Evolutionary conservation across 2,113 vertebrate species (phyloP).

Genomic region (Lucifuga dentata): DNA sequence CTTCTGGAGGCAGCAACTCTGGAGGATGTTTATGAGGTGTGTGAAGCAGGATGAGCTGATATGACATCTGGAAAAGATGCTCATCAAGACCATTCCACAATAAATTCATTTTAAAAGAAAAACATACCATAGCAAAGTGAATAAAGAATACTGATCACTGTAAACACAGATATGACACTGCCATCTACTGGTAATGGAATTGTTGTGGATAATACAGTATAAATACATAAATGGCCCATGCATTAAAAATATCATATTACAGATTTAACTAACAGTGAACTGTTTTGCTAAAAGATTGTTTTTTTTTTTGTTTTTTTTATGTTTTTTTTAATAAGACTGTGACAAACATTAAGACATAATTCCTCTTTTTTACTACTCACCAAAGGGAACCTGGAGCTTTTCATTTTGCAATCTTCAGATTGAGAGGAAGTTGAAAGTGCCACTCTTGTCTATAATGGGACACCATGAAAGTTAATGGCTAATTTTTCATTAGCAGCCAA

Average conservation of each 20-base stretch:
- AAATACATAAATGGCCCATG: not conserved
- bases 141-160: not conserved
- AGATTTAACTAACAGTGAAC: slow-evolving; percentile 1
- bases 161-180: slow-evolving; percentile 20
- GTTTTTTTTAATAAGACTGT: slow-evolving; percentile 27
- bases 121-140: not conserved
- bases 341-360: slow-evolving; percentile 56
- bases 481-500: not conserved
- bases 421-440: slow-evolving; percentile 69
- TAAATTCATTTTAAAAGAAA: not conserved
- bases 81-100: not conserved
- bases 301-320: slow-evolving; percentile 20
- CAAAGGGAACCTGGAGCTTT: slow-evolving; percentile 63
- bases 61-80: not conserved
- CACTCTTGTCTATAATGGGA: slow-evolving; percentile 31
- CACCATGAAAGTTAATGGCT: not conserved
- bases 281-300: not conserved
- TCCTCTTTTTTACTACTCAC: slow-evolving; percentile 73
- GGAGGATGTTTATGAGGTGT: too few species aligned
- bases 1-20: too few species aligned
- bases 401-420: slow-evolving; percentile 76
- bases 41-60: too few species aligned
- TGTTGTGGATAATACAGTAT: not conserved
- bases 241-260: not conserved
- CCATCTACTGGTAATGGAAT: slow-evolving; percentile 49